These are phyloP conservation scores for Podarcis lilfordi DNA, from an alignment of 2,797 vertebrate genomes.

Conservation along the genomic window DNA sequence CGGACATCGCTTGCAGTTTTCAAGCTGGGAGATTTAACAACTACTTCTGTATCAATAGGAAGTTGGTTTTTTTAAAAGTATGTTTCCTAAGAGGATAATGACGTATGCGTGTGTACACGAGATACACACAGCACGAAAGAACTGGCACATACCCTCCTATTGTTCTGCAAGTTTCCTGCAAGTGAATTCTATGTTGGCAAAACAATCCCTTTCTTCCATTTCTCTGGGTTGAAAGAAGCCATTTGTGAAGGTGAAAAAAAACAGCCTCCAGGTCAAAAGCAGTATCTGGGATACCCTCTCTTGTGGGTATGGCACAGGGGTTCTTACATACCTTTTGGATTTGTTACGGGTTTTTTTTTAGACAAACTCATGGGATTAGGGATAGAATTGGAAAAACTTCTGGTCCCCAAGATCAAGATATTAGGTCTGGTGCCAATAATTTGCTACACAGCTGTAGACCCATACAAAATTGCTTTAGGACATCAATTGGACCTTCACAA, in stretches of 20 bases:
- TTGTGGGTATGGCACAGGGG: neutral
- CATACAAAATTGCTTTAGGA: neutral
- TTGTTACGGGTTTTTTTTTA: neutral
- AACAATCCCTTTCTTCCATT: constrained; percentile 58
- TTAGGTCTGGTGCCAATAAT: neutral
- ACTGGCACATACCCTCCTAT: constrained; percentile 51
- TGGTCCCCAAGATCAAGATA: neutral
- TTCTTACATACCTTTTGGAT: neutral
- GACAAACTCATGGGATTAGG: neutral
- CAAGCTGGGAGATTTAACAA: constrained; percentile 14
- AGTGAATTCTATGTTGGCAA: constrained; percentile 46
- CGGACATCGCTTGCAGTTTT: neutral
- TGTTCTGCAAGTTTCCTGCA: constrained; percentile 66
- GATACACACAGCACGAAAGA: constrained; percentile 32
- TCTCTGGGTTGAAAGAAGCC: constrained; percentile 49
- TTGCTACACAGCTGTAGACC: neutral
- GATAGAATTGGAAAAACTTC: neutral
- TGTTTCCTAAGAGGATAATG: constrained; percentile 7
- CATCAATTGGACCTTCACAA: neutral
- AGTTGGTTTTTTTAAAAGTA: constrained; percentile 33
- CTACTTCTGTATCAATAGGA: constrained; percentile 26
- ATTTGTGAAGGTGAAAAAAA: constrained; percentile 55
- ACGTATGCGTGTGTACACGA: too few species aligned
- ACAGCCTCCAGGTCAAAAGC: neutral
- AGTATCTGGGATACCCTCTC: neutral